Percentiles rank a stretch among this genome's conserved stretches.
phyloP scores from a whole-genome alignment of 2,888 invertebrate species.

The Hesperia comma region DNA sequence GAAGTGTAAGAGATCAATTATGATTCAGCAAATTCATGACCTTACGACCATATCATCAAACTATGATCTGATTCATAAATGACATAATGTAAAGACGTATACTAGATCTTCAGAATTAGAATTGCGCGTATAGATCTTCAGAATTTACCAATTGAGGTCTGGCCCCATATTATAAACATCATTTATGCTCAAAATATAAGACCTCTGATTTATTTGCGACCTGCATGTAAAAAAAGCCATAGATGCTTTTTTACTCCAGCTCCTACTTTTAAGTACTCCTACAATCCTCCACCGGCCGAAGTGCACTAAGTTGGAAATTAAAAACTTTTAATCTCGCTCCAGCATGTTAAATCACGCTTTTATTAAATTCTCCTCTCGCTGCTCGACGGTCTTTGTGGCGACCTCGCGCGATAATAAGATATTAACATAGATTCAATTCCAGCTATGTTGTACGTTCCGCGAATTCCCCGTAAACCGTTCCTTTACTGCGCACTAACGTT shows the following conservation, averaged over 20 bases:
- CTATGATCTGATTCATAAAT: no score
- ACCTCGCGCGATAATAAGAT: not conserved
- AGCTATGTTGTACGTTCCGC: not conserved
- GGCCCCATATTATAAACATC: no score
- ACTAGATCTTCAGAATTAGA: no score
- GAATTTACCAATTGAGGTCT: no score
- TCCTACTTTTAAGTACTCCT: not conserved
- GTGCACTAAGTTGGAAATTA: conserved; percentile 1
- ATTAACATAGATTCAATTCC: conserved; percentile 7
- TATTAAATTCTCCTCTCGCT: conserved; percentile 4
- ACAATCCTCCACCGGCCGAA: not conserved
- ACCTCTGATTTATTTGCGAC: not conserved
- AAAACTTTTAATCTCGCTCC: conserved; percentile 11
- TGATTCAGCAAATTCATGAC: no score
- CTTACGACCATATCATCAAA: no score
- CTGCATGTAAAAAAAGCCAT: not conserved
- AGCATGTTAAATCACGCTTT: not conserved
- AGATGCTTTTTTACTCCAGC: not conserved
- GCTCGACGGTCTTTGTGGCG: not conserved
- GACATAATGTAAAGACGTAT: no score
- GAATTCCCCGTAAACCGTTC: not conserved
- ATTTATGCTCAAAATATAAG: no score
- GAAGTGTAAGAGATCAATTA: no score
- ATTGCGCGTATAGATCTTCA: no score
- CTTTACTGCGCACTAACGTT: not conserved